Base-by-base conservation (phyloP, 1,140 invertebrate species). In the Portunus trituberculatus region DNA sequence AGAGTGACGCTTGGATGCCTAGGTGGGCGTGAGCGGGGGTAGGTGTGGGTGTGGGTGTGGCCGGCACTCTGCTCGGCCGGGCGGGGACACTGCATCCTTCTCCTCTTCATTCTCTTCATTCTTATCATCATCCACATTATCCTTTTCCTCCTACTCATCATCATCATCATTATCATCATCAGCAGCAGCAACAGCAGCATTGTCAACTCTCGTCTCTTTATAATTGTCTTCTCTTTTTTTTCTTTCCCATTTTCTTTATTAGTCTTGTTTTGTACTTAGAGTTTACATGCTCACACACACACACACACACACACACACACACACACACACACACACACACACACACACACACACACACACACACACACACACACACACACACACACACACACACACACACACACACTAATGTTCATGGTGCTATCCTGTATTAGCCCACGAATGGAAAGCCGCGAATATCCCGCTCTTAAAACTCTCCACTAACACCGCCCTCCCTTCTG, bases 321-420 rank as follows among this genome's bases (percentile, higher is more conserved):
- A 76, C 59, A 8, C 59, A 76, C 59, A 25, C 20, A 76, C 67
- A 0, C 20, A 76, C 67, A 25, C 67, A 76, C 67, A 25, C 67
- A 76, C 67, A n/a, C 67, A 76, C 67, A 25, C 67, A 76, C 67
- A n/a, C 67, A 76, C 67, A 25, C 67, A 76, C 67, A n/a, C 67
- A 76, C 67, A n/a, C 67, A 76, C 67, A 25, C 67, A 76, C 67
- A n/a, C 67, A 76, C 67, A n/a, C 67, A 76, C 67, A n/a, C 67
- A 76, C 67, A n/a, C 67, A 76, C 67, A n/a, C 67, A 76, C 67
- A n/a, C 67, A 76, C 67, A n/a, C 67, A 76, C 67, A n/a, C 67
- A 76, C 67, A 76, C 67, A n/a, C 20, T 76, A 76, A 76, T 76
- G 67, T n/a, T 76, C 67, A 76, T 25, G 67, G 67, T 76, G 67